Base-by-base conservation (phyloP, 2,888 invertebrate species). In the Chymomyza procnemis region DNA sequence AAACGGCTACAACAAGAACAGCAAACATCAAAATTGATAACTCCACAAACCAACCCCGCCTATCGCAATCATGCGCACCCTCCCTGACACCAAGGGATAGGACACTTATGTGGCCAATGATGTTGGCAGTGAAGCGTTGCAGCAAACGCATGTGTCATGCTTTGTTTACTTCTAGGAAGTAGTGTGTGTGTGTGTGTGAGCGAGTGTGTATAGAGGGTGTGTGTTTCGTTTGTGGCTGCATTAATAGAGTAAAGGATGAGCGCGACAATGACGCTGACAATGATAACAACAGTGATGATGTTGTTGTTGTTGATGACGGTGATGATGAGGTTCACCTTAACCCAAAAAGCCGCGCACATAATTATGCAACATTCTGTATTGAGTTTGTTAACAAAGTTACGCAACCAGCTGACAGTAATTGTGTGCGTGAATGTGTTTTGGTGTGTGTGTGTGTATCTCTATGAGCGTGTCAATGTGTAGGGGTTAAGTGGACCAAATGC, bases 11-110 rank as follows among this genome's bases (percentile, higher is more conserved):
- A 50, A n/a, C n/a, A 47, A 47, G 3, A 47, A n/a, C 47, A 16
- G 47, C n/a, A 47, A 47, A 76, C 81, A 81, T 74, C 78, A 64
- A 74, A 84, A 79, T 84, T 84, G 84, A 81, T 81, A 81, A 81
- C 68, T 72, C 73, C 8, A 4, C 4, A 64, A 72, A 63, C 67
- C 22, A 47, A 18, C 63, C 46, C 6, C 41, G 46, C 64, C 61
- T 22, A 34, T 4, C 22, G 9, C 4, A 2, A 41, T 34, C 54
- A 18, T 61, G 22, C 52, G 41, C 30, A 9, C 57, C 54, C 26
- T 14, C 30, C 52, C 57, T 47, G n/a, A n/a, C n/a, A n/a, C 21
- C 26, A 56, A 47, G n/a, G 50, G 57, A 19, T 12, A 30, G 50
- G 57, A 19, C 14, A 30, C 22, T 26, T 14, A 14, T 54, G 54